Percentiles rank a stretch among this genome's conserved stretches.
Conservation (phyloP, 2,113 vertebrate genomes). For the Rattus rattus region DNA sequence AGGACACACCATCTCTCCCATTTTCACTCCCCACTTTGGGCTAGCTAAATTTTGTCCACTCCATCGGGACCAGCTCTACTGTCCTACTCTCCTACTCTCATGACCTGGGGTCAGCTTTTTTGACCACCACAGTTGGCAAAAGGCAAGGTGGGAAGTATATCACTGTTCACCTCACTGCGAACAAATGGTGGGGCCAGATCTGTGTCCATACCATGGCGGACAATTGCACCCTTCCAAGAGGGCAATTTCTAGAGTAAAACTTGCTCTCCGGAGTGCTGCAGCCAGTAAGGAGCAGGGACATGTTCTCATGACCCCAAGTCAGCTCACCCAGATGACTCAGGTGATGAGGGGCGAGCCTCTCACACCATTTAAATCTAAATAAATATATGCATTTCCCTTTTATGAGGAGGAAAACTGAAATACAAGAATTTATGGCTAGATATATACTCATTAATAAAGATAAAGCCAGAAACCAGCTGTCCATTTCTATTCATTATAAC, state of each 20-base stretch:
- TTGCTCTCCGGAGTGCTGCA: neutral
- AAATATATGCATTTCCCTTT: neutral
- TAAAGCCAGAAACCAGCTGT: neutral
- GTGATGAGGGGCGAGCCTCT: neutral
- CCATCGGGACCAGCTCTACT: neutral
- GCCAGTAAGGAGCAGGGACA: neutral
- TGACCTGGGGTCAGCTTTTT: neutral
- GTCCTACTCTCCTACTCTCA: neutral
- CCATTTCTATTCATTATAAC: neutral
- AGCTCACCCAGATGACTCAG: neutral
- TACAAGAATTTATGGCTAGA: neutral
- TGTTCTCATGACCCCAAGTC: neutral
- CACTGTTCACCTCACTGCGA: neutral
- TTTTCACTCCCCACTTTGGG: neutral
- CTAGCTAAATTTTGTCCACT: neutral
- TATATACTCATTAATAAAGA: neutral
- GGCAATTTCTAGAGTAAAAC: neutral
- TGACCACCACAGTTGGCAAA: neutral
- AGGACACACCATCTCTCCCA: neutral
- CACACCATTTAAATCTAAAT: neutral
- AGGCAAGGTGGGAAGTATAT: neutral
- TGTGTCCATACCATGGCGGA: neutral
- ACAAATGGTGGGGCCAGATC: neutral
- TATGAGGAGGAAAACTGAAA: neutral
- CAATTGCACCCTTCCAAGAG: neutral